Conservation (phyloP, 2,888 invertebrate genomes). For the Synanthedon tipuliformis region DNA sequence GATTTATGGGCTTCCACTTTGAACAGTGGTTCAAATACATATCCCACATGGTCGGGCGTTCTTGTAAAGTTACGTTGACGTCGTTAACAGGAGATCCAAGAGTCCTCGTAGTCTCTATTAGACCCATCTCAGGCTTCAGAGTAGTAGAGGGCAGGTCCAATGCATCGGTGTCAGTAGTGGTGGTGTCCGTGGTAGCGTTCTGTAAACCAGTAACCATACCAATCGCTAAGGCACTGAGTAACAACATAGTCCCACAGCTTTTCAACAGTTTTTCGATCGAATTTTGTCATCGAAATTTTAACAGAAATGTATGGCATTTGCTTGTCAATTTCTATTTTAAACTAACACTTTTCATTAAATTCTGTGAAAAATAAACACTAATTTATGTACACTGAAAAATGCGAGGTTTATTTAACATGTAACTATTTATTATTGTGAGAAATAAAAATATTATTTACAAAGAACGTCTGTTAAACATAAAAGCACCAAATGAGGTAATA, state of each 20-base stretch:
- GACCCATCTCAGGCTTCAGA: slow-evolving; percentile 42
- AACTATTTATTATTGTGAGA: not conserved
- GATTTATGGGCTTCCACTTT: slow-evolving; percentile 77
- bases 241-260: slow-evolving; percentile 63
- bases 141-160: slow-evolving; percentile 41
- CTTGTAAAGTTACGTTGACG: slow-evolving; percentile 56
- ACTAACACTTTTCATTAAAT: not conserved
- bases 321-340: not conserved
- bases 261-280: slow-evolving; percentile 23
- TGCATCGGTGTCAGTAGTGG: slow-evolving; percentile 41
- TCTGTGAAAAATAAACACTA: slow-evolving; percentile 10
- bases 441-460: slow-evolving; percentile 5
- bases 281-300: slow-evolving; percentile 35
- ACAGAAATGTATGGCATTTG: not conserved
- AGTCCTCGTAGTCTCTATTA: slow-evolving; percentile 45
- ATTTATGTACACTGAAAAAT: slow-evolving; percentile 13
- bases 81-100: slow-evolving; percentile 33
- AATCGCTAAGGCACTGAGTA: slow-evolving; percentile 64
- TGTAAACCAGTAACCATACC: slow-evolving; percentile 58
- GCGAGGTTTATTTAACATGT: slow-evolving; percentile 10
- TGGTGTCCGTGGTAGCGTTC: slow-evolving; percentile 54
- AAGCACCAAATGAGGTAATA: slow-evolving; percentile 8
- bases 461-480: slow-evolving; percentile 18
- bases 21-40: slow-evolving; percentile 70
- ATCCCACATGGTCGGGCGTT: slow-evolving; percentile 61